Conservation (phyloP, 1,140 invertebrate genomes). For the Heliconius nattereri region DNA sequence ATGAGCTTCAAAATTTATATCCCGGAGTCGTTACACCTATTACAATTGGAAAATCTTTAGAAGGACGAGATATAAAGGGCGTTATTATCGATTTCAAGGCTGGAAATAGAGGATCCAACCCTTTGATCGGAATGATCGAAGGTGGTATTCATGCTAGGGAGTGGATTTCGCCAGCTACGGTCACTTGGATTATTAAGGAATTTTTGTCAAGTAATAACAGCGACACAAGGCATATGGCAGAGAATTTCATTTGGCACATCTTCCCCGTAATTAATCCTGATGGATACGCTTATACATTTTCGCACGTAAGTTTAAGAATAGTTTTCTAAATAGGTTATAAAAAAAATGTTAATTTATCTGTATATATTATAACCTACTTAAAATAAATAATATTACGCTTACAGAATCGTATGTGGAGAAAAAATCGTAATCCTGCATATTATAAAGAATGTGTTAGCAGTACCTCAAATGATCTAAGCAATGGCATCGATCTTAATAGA, state of each 20-base stretch:
- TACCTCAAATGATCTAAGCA: constrained; percentile 58
- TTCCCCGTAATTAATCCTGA: constrained; percentile 88
- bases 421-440: constrained; percentile 79
- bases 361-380: too few species aligned
- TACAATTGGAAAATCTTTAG: constrained; percentile 79
- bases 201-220: constrained; percentile 82
- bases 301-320: constrained; percentile 45
- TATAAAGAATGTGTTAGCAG: constrained; percentile 39
- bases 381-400: not conserved
- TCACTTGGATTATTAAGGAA: constrained; percentile 86
- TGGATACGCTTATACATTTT: constrained; percentile 86
- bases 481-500: constrained; percentile 85
- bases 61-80: constrained; percentile 83
- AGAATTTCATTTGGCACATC: constrained; percentile 86
- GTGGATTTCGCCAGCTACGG: constrained; percentile 91
- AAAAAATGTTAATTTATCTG: too few species aligned
- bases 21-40: constrained; percentile 78
- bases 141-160: constrained; percentile 88
- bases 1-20: constrained; percentile 67
- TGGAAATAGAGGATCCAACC: constrained; percentile 47
- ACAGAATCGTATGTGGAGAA: constrained; percentile 84
- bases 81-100: constrained; percentile 74
- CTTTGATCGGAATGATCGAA: constrained; percentile 81
- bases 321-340: too few species aligned
- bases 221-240: constrained; percentile 78